phyloP scores from a whole-genome alignment of 1,140 invertebrate species.

The Notospermus geniculatus region DNA sequence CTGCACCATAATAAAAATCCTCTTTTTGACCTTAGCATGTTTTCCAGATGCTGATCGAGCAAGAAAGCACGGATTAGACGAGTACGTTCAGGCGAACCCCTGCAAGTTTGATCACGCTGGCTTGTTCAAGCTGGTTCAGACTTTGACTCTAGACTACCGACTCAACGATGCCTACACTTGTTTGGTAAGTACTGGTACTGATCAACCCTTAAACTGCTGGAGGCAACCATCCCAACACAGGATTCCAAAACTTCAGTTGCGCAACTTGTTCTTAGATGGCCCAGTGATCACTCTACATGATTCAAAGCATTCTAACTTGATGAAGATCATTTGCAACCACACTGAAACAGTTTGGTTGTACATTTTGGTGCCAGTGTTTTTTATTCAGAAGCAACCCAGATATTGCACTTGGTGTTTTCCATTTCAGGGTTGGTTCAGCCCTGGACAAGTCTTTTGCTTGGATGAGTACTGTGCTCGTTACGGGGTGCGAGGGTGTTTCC shows the following conservation, averaged over 20 bases:
- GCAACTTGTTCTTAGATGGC: no score
- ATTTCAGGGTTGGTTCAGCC: constrained; percentile 95
- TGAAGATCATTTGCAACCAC: no score
- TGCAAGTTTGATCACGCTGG: constrained; percentile 93
- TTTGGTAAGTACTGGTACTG: constrained; percentile 69
- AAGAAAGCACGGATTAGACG: constrained; percentile 97
- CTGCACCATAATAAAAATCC: constrained; percentile 4
- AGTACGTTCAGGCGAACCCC: constrained; percentile 97
- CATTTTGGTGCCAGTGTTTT: no score
- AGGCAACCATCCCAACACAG: no score
- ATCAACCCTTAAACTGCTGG: no score
- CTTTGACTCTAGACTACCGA: constrained; percentile 89
- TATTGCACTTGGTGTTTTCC: no score
- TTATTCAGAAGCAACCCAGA: no score
- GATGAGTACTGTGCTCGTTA: constrained; percentile 98
- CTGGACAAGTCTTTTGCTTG: constrained; percentile 95
- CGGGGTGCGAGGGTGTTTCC: constrained; percentile 93
- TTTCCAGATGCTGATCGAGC: constrained; percentile 85
- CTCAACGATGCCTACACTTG: constrained; percentile 97
- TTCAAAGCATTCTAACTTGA: no score
- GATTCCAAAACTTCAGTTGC: no score
- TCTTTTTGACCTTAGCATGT: constrained; percentile 7
- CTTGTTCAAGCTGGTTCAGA: constrained; percentile 89
- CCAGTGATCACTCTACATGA: no score
- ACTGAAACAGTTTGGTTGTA: no score